Evolutionary conservation across 2,113 vertebrate genomes (phyloP), one percentile per base, ranked within the genome.

Genomic region (Ardeotis arabs): DNA sequence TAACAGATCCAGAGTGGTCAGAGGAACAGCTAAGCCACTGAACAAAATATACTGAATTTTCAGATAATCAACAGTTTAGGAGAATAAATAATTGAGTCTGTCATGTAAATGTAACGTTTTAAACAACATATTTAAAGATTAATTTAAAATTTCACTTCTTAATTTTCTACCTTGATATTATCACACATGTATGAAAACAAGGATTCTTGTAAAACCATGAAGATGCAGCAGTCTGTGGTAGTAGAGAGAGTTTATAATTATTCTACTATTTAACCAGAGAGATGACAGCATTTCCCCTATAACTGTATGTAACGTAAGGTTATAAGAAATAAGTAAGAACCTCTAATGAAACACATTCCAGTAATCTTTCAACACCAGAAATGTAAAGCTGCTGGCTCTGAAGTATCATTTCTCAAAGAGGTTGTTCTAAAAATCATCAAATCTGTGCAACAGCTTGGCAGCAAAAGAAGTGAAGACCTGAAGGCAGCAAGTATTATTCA

Each of bases 401-500:
- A 96, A 89, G 63, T 88, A 97, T 52, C 69, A 93, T 94, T 97
- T 98, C 95, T 97, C 96, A 75, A 96, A 96, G 96, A 82, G 82
- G 95, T 93, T 96, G 74, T 88, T 94, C 92, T 97, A 97, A 97
- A 91, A 97, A 97, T 75, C 95, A 96, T 60, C 93, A 96, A 96
- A 94, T 97, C 90, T 93, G 74, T 93, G 86, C 92, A 98, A 97
- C 88, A 97, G 94, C 95, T 97, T 98, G 98, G 97, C 96, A 97
- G 94, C 76, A 95, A 94, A 95, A 84, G 88, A 96, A 97, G 77
- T 52, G 56, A 95, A 52, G 95, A 97, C 96, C 95, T 93, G 95
- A 96, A 97, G 96, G 97, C 97, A 95, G 94, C 95, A 96, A 94
- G 83, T 87, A 97, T 96, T 97, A 98, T 95, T 97, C 93, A 96